These are phyloP conservation scores for Halcyon leucocephala DNA, from an alignment of 2,797 vertebrate genomes.

Conservation along the genomic window DNA sequence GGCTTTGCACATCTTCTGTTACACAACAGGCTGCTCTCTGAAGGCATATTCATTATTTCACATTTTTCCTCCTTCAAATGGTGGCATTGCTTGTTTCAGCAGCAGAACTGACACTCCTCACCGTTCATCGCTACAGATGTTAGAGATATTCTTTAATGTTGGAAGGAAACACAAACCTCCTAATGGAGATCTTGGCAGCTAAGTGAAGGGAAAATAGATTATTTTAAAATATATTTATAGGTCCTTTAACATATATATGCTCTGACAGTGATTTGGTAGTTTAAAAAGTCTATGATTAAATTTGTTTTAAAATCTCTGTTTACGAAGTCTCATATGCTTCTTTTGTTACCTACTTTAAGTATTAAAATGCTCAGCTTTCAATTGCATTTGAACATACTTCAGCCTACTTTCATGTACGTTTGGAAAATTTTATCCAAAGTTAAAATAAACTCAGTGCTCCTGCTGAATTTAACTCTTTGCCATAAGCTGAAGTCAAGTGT, in stretches of 20 bases:
- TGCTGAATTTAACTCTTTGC: background rate
- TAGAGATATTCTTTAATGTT: conserved; percentile 61
- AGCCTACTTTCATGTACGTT: background rate
- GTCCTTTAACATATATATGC: conserved; percentile 51
- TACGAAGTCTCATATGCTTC: background rate
- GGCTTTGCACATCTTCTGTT: background rate
- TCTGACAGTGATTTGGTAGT: conserved; percentile 51
- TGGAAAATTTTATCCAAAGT: conserved; percentile 4
- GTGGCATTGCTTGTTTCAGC: conserved; percentile 25
- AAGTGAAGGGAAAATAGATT: conserved; percentile 61
- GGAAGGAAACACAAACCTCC: conserved; percentile 60
- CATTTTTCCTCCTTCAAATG: conserved; percentile 13
- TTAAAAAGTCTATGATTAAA: conserved; percentile 58
- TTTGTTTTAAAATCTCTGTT: conserved; percentile 47
- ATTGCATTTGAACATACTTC: background rate
- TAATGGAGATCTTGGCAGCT: conserved; percentile 71
- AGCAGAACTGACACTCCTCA: conserved; percentile 48
- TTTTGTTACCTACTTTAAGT: background rate
- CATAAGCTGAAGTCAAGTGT: background rate
- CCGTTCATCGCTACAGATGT: conserved; percentile 18
- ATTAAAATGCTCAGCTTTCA: background rate
- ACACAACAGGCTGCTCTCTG: background rate
- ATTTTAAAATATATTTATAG: conserved; percentile 63
- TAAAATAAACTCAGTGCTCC: background rate
- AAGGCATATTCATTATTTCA: conserved; percentile 23